Evolutionary conservation across 2,888 invertebrate species (phyloP).

Genomic region (Acrobasis repandana): DNA sequence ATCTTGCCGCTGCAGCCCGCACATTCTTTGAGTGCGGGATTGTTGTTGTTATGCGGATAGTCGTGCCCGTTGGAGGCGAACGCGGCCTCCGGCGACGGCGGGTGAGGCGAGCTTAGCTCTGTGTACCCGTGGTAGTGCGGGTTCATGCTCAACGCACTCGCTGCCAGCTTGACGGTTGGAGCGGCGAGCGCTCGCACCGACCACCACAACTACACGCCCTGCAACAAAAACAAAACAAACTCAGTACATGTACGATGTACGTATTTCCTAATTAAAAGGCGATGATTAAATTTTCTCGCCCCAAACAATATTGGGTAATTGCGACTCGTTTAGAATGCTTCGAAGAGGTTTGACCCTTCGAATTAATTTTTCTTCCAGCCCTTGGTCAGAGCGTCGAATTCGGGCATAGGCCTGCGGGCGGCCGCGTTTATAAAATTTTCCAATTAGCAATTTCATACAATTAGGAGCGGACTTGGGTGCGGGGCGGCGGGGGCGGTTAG

Average conservation of each 20-base stretch:
- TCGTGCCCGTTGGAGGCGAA: constrained; percentile 85
- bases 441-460: constrained; percentile 83
- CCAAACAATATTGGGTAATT: constrained; percentile 25
- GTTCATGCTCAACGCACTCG: constrained; percentile 94
- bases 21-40: constrained; percentile 88
- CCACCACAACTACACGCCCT: constrained; percentile 81
- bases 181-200: constrained; percentile 77
- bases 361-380: constrained; percentile 54
- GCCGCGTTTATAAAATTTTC: constrained; percentile 82
- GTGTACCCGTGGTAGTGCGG: constrained; percentile 94
- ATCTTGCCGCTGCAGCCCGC: constrained; percentile 97
- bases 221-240: constrained; percentile 40
- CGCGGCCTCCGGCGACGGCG: constrained; percentile 88
- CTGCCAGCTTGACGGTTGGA: constrained; percentile 92
- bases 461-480: constrained; percentile 66
- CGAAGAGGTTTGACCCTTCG: constrained; percentile 47
- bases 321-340: constrained; percentile 21
- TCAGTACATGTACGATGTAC: constrained; percentile 24
- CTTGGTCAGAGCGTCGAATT: constrained; percentile 50
- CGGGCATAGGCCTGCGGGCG: constrained; percentile 69
- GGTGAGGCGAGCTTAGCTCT: constrained; percentile 90
- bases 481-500: constrained; percentile 44
- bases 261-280: constrained; percentile 27
- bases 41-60: constrained; percentile 84
- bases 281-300: constrained; percentile 32